Percentiles rank a stretch among this genome's conserved stretches.
These are phyloP conservation scores for Boloria euphrosyne DNA, from an alignment of 2,888 invertebrate genomes.

Conservation along the genomic window DNA sequence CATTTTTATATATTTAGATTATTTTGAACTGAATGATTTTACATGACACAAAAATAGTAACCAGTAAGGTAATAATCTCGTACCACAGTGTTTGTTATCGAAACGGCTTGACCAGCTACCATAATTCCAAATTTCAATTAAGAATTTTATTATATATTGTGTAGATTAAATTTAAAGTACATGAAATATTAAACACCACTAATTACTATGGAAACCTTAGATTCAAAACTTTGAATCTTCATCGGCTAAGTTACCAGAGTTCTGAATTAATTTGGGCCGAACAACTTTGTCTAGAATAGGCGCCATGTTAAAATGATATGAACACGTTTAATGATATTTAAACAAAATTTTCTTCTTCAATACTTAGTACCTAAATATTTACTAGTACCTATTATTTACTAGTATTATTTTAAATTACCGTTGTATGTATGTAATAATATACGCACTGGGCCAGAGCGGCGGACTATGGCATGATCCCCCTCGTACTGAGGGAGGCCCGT, in stretches of 20 bases:
- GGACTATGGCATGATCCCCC: too few relatives aligned
- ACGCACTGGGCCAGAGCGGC: too few relatives aligned
- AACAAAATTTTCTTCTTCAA: constrained; percentile 6
- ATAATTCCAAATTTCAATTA: background rate
- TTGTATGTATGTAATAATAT: too few relatives aligned
- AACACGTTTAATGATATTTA: constrained; percentile 23
- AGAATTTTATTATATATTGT: too few relatives aligned
- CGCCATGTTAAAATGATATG: constrained; percentile 11
- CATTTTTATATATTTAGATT: too few relatives aligned
- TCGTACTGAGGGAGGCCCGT: too few relatives aligned
- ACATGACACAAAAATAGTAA: too few relatives aligned
- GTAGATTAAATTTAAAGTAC: background rate
- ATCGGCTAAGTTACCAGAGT: constrained; percentile 16
- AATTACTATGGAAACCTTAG: constrained; percentile 15
- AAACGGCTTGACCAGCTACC: too few relatives aligned
- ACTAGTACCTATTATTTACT: background rate
- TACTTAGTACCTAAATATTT: constrained; percentile 3
- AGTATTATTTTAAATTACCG: background rate
- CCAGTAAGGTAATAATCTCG: too few relatives aligned
- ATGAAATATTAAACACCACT: constrained; percentile 17
- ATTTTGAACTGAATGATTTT: too few relatives aligned
- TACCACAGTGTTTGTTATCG: too few relatives aligned
- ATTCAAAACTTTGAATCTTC: constrained; percentile 23
- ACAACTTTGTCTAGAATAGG: constrained; percentile 21
- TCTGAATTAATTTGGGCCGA: constrained; percentile 25